Conservation (phyloP, 2,113 vertebrate genomes). For the cattle (Bos taurus) region ARS-UCD2.0 NC_037343.1:60783501-60784000, state of each 20-base stretch:
- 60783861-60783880: not conserved
- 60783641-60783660: not conserved
- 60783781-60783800: not conserved
- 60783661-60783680: not conserved
- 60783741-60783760: not conserved
- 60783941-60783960: not conserved
- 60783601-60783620: not conserved
- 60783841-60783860: not conserved
- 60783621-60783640: not conserved
- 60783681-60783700: not conserved
- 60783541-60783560: not conserved
- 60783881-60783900: not conserved
- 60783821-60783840: not conserved
- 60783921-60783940: not conserved
- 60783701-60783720: not conserved
- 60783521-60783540: not conserved
- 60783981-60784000: not conserved
- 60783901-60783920: not conserved
- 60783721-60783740: not conserved
- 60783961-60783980: not conserved
- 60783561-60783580: not conserved
- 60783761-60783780: not conserved
- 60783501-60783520: not conserved
- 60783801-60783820: not conserved
- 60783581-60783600: not conserved